phyloP scores from a whole-genome alignment of 2,113 vertebrate species.

The Struthidea cinerea region DNA sequence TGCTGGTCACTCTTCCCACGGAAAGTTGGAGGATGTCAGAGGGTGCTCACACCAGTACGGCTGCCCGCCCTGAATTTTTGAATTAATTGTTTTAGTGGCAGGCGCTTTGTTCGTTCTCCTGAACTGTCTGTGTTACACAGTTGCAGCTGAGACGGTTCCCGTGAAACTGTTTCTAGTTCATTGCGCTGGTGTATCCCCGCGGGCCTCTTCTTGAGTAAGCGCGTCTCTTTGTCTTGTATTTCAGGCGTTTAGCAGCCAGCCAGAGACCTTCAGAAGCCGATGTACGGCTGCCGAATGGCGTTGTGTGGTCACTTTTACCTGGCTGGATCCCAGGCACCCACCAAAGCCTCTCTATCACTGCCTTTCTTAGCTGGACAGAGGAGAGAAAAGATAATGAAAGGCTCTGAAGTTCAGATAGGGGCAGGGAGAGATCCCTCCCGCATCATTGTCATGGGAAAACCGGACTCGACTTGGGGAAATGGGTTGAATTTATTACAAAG shows the following conservation, averaged over 20 bases:
- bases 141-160: not conserved
- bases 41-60: accelerated
- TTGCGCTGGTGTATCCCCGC: not conserved
- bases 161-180: not conserved
- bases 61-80: not conserved
- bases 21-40: not conserved
- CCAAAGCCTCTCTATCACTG: not conserved
- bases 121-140: not conserved
- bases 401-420: not conserved
- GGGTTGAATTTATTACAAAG: not conserved
- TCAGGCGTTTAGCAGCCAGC: not conserved
- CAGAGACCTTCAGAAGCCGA: not conserved
- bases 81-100: not conserved
- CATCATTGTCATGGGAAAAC: not conserved
- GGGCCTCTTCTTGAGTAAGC: not conserved
- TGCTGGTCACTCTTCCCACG: not conserved
- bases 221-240: not conserved
- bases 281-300: not conserved
- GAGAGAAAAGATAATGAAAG: not conserved
- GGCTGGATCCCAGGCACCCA: not conserved
- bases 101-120: not conserved
- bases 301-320: not conserved
- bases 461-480: not conserved
- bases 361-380: not conserved
- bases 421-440: not conserved